Percentiles rank a stretch among this genome's conserved stretches.
phyloP scores from a whole-genome alignment of 2,888 invertebrate genomes.

The Melipona bicolor region DNA sequence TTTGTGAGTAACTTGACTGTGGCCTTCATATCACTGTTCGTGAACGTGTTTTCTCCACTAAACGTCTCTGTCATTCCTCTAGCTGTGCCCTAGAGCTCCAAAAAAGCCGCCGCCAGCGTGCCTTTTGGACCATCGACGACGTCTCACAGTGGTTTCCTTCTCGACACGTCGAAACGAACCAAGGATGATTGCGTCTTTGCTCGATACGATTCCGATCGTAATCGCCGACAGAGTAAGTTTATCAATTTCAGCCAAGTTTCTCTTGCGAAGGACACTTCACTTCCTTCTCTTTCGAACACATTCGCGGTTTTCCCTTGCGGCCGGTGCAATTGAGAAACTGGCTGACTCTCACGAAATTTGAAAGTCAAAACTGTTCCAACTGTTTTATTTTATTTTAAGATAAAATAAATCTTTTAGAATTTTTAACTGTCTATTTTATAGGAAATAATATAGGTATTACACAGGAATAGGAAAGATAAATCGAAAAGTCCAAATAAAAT shows the following conservation, averaged over 20 bases:
- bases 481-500: too few relatives aligned
- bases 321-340: too few relatives aligned
- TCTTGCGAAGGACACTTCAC: not conserved
- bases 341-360: too few relatives aligned
- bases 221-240: slow-evolving; percentile 19
- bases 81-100: slow-evolving; percentile 34
- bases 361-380: too few relatives aligned
- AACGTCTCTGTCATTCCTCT: slow-evolving; percentile 36
- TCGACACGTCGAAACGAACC: not conserved
- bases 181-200: not conserved
- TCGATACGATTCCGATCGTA: not conserved
- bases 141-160: too few relatives aligned
- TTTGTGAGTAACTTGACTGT: slow-evolving; percentile 79
- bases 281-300: not conserved
- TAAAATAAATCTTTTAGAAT: too few relatives aligned
- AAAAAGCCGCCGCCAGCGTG: slow-evolving; percentile 3
- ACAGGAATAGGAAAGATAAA: too few relatives aligned
- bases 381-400: too few relatives aligned
- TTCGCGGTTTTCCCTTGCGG: too few relatives aligned
- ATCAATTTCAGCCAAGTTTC: not conserved
- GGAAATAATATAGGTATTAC: too few relatives aligned
- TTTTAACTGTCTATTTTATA: too few relatives aligned
- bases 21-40: slow-evolving; percentile 48
- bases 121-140: not conserved
- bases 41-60: slow-evolving; percentile 48